phyloP scores from a whole-genome alignment of 2,797 vertebrate species.

The Amphiprion clarkii region DNA sequence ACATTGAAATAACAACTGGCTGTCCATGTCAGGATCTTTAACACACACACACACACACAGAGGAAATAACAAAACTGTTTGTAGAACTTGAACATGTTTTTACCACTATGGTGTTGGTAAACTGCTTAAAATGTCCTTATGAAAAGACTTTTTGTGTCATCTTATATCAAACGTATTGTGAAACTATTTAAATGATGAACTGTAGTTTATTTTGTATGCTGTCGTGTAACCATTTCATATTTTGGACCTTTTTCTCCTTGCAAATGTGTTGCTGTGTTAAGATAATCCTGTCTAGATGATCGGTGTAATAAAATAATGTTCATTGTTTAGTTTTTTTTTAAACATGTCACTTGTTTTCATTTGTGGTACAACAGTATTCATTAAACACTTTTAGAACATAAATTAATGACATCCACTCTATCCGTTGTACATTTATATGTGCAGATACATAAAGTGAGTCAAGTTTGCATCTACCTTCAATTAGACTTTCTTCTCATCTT shows the following conservation, averaged over 20 bases:
- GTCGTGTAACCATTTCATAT: slow-evolving; percentile 82
- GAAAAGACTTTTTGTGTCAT: slow-evolving; percentile 73
- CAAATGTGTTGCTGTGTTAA: slow-evolving; percentile 78
- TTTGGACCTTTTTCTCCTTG: slow-evolving; percentile 64
- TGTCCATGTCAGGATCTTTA: slow-evolving; percentile 28
- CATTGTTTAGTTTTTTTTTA: slow-evolving; percentile 67
- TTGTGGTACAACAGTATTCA: slow-evolving; percentile 42
- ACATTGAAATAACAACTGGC: slow-evolving; percentile 11
- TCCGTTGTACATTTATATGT: slow-evolving; percentile 30
- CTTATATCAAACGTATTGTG: slow-evolving; percentile 81
- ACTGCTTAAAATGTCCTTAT: slow-evolving; percentile 75
- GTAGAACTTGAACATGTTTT: slow-evolving; percentile 80
- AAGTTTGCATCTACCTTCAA: slow-evolving; percentile 2
- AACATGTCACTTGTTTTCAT: slow-evolving; percentile 57
- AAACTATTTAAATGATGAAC: slow-evolving; percentile 85
- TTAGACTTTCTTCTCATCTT: slow-evolving; percentile 3
- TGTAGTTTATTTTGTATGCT: slow-evolving; percentile 81
- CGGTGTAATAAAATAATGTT: slow-evolving; percentile 82
- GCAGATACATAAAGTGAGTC: slow-evolving; percentile 20
- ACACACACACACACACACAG: slow-evolving; percentile 36
- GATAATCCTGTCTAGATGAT: slow-evolving; percentile 78
- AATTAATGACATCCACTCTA: slow-evolving; percentile 35
- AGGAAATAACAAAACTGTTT: slow-evolving; percentile 58
- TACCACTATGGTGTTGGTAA: slow-evolving; percentile 76
- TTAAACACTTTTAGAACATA: slow-evolving; percentile 40